phyloP scores from a whole-genome alignment of 2,113 vertebrate genomes.

The Desmodus rotundus region DNA sequence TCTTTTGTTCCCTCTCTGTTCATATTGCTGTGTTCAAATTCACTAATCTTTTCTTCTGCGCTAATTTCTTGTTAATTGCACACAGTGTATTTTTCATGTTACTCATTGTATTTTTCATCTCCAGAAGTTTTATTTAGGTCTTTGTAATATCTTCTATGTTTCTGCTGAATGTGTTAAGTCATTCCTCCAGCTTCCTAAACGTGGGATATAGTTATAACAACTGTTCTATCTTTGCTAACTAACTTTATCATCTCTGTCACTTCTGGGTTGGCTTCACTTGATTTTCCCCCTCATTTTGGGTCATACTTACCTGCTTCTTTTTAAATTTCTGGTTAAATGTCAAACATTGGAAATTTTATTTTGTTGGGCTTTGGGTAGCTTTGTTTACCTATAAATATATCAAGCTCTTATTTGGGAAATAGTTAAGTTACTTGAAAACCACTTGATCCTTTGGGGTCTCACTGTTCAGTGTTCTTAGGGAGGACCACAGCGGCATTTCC shows the following conservation, averaged over 20 bases:
- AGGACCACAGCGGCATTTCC: not conserved
- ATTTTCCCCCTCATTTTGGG: not conserved
- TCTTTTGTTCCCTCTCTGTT: not conserved
- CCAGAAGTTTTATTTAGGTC: not conserved
- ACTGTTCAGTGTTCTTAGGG: not conserved
- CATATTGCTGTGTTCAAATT: not conserved
- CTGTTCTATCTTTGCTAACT: not conserved
- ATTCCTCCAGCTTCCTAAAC: not conserved
- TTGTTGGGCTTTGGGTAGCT: not conserved
- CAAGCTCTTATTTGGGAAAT: not conserved
- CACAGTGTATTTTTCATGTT: not conserved
- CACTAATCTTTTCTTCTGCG: not conserved
- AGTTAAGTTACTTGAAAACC: not conserved
- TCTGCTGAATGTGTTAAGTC: not conserved
- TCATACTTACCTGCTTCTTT: not conserved
- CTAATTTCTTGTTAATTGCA: not conserved
- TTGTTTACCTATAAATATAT: not conserved
- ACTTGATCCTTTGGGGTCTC: not conserved
- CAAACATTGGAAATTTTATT: not conserved
- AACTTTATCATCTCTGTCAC: not conserved
- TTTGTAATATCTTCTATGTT: not conserved
- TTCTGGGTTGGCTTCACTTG: not conserved
- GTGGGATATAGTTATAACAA: not conserved
- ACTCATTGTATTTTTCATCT: not conserved
- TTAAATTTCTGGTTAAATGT: not conserved